Base-by-base conservation (phyloP, 2,797 vertebrate genomes). In the Setipinna tenuifilis region DNA sequence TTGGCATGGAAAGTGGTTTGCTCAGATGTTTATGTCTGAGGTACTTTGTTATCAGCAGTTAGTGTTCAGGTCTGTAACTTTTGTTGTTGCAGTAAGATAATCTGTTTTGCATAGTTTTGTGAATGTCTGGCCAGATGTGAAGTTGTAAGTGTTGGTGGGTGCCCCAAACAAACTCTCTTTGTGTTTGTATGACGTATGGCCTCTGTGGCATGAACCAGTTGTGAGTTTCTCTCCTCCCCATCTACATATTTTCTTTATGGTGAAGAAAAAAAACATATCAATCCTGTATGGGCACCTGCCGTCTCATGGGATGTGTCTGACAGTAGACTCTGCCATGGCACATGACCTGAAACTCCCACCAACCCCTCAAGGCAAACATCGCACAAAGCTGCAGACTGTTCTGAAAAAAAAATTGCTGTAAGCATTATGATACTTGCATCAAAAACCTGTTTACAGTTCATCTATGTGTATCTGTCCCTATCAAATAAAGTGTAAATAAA, bases 1-100 rank as follows among this genome's bases (percentile, higher is more conserved):
- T 19, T 71, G 68, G 68, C 68, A 71, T 71, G 14, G 28, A 71
- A 71, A 71, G 68, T 71, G 28, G 68, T 71, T 71, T 35, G 68
- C 12, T 35, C 68, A 71, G 68, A 71, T 68, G 10, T 16, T 14
- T 11, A 0, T 14, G 4, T 11, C 2, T 31, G 9, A 31, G 25
- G 28, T 68, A 14, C 9, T 25, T 12, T 71, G 9, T 25, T 71
- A 12, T 31, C 25, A 35, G 23, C 28, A 0, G 28, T 31, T 3
- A 21, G 23, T 25, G 61, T 23, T 25, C n/a, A 78, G 41, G 71
- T 35, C 71, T 78, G 19, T 44, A 10, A 17, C 31, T 41, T 6
- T 16, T 75, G 68, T 75, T 75, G 16, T 75, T 17, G 41, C 50
- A 54, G 50, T 54, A 7, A 54, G 50, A 54, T 54, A 61, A 75